Percentiles rank a stretch among this genome's conserved stretches.
These are phyloP conservation scores for Cynoglossus semilaevis DNA, from an alignment of 2,113 vertebrate genomes.

Conservation along the genomic window DNA sequence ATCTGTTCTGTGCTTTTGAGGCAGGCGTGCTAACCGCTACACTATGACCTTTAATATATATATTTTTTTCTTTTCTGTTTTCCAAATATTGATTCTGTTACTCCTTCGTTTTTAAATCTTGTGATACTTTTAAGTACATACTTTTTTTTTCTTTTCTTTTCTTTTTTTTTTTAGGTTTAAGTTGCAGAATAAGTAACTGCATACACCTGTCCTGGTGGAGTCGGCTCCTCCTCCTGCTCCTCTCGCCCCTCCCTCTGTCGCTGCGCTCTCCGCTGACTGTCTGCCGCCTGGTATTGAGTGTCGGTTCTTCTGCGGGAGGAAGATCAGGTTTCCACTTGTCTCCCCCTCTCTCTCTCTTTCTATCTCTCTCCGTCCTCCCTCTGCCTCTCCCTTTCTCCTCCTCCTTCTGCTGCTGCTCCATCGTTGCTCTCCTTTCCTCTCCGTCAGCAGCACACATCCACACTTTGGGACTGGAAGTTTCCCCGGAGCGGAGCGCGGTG, in stretches of 20 bases:
- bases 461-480: slow-evolving; percentile 47
- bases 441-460: neutral
- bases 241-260: neutral
- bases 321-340: slow-evolving; percentile 32
- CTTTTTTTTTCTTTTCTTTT: too few relatives aligned
- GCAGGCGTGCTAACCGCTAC: too few relatives aligned
- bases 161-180: too few relatives aligned
- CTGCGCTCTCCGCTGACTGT: neutral
- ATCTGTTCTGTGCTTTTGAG: too few relatives aligned
- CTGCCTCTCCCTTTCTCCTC: neutral
- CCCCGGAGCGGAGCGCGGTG: neutral
- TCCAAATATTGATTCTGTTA: too few relatives aligned
- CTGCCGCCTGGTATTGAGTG: neutral
- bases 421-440: neutral
- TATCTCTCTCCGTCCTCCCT: too few relatives aligned
- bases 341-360: neutral
- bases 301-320: slow-evolving; percentile 39
- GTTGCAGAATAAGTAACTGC: too few relatives aligned
- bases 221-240: neutral
- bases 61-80: too few relatives aligned
- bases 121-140: too few relatives aligned
- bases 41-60: too few relatives aligned
- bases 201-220: neutral
- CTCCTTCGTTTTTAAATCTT: too few relatives aligned
- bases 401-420: neutral